Base-by-base conservation (phyloP, 2,113 vertebrate species). In the Megalops atlanticus region DNA sequence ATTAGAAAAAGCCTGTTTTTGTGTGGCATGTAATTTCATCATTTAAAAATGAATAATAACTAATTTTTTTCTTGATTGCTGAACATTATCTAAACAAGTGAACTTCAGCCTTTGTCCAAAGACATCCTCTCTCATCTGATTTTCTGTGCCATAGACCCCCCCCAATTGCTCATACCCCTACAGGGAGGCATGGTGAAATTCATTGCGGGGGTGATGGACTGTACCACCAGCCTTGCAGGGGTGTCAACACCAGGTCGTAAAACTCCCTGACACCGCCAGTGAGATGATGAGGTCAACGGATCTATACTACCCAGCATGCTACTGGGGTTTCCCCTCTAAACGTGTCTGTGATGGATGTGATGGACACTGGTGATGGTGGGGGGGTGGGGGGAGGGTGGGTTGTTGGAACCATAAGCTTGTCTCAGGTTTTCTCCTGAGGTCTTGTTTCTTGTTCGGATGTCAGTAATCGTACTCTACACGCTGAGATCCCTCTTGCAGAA, bases 241-340 rank as follows among this genome's bases (percentile, higher is more conserved):
- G 45, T 35, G 69, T 73, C 69, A 73, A 11, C 11, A 21, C 77
- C 58, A 70, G 58, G 78, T 47, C 39, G 11, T 18, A n/a, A 49
- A 40, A 45, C 70, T 79, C 68, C 4, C 69, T 47, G 41, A 52
- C 41, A 80, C 69, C 43, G 11, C 21, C 6, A 35, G 41, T 3
- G 70, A 74, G 45, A 49, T 35, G 41, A 31, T 45, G 36, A 73
- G 70, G 70, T n/a, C 16, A 39, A 54, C 70, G 12, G 33, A 40
- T 52, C 33, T 18, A 71, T 36, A 47, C 33, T 80, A 72, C 69
- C 78, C 68, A 80, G 78, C 78, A 72, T 49, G 35, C 68, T 18
- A 38, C 2, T 31, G 54, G 16, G 77, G 18, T 39, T 69, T 14
- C 74, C 74, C 43, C 74, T 49, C 43, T 10, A 33, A 49, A 49